phyloP scores from a whole-genome alignment of 2,797 vertebrate genomes.

The Anguilla pacifica region DNA sequence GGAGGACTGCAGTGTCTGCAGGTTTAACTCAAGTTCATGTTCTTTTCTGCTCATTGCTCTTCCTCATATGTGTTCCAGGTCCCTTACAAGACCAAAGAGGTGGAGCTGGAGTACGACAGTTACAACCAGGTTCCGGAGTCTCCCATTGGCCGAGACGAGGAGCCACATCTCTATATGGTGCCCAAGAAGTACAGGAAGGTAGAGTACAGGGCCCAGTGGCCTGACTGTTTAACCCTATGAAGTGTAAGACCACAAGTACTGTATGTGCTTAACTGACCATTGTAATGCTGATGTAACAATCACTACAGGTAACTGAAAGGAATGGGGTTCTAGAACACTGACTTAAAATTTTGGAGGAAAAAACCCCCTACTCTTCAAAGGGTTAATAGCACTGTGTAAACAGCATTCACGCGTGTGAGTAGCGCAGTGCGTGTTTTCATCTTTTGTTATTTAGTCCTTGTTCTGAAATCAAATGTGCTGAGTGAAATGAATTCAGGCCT shows the following conservation, averaged over 20 bases:
- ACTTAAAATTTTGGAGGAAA: neutral
- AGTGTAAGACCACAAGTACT: neutral
- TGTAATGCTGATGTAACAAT: neutral
- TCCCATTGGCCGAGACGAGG: slow-evolving; percentile 90
- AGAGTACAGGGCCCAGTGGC: neutral
- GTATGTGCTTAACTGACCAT: neutral
- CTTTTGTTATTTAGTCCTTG: neutral
- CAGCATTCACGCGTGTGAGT: neutral
- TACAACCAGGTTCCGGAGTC: slow-evolving; percentile 95
- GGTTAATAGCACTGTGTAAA: neutral
- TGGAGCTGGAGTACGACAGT: slow-evolving; percentile 89
- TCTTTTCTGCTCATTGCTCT: neutral
- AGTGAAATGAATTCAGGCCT: too few species aligned
- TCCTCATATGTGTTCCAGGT: slow-evolving; percentile 71
- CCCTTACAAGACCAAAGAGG: slow-evolving; percentile 92
- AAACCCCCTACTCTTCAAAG: too few species aligned
- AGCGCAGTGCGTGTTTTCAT: neutral
- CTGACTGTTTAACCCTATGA: neutral
- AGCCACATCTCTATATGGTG: slow-evolving; percentile 94
- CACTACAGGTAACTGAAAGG: neutral
- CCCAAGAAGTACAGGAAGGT: slow-evolving; percentile 98
- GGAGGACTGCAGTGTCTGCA: neutral
- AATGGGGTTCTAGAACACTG: neutral
- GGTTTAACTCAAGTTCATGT: neutral
- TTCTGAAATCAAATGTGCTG: neutral